Evolutionary conservation across 2,113 vertebrate genomes (phyloP), one percentile per base, ranked within the genome.

Genomic region (Uria lomvia): DNA sequence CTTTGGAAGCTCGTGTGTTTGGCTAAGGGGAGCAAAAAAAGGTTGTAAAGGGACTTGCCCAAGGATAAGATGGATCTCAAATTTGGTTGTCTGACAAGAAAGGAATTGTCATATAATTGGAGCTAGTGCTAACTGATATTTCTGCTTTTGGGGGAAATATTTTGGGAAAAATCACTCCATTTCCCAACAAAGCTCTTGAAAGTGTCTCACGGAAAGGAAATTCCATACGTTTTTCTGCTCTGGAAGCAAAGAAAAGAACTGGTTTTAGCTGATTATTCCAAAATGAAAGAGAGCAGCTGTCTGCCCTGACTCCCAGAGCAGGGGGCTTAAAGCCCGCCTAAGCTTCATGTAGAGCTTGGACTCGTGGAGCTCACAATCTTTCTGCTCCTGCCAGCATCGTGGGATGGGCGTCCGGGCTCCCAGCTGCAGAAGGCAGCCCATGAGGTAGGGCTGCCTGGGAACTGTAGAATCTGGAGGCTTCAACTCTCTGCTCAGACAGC

Each of bases 261-360:
- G 38, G 24, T 74, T 94, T 90, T 94, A 88, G 92, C 63, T 95
- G 85, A 95, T 95, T 73, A 77, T 87, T 93, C 40, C 8, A 17
- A 92, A 96, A 83, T 79, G 92, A 95, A 94, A 66, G 74, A 83
- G 38, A 86, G n/a, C 93, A 96, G 92, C 96, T 96, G 90, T 80
- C 92, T 94, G 38, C 59, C 29, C 18, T 12, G 18, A 59, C 36
- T 93, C 55, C 23, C n/a, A 55, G 58, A 77, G 66, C 66, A 20
- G 42, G 49, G 75, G 13, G 6, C 77, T 65, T 89, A 78, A 89
- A 85, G 12, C 19, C 23, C 26, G 11, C 34, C 19, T 68, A 88
- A 87, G 55, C 87, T 90, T 93, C 21, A 21, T 26, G 36, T 34
- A 29, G 38, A n/a, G 27, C 26, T 65, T 50, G 58, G 29, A 58